phyloP scores from a whole-genome alignment of 35 echinoderm and acorn worm genomes.

The Holothuria glaberrima region DNA sequence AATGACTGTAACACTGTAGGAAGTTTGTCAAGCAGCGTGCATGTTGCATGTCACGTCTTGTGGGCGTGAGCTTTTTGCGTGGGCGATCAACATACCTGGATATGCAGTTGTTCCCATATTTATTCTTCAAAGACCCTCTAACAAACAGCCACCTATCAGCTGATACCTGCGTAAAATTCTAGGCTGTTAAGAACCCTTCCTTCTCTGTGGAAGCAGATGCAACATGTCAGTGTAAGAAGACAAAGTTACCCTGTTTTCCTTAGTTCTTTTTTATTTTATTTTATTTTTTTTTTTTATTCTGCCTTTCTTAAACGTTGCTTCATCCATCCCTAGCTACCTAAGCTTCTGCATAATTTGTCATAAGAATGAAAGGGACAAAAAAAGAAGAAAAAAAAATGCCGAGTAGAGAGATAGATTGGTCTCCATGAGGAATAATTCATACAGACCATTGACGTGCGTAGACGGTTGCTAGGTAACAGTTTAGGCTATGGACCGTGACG shows the following conservation, averaged over 20 bases:
- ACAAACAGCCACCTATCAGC: not conserved
- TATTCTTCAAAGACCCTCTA: not conserved
- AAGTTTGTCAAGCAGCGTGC: not conserved
- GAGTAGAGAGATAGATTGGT: constrained; percentile 56
- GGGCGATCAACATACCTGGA: constrained; percentile 33
- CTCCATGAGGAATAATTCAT: constrained; percentile 65
- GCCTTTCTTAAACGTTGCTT: constrained; percentile 29
- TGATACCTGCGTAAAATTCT: constrained; percentile 5
- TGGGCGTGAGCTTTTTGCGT: constrained; percentile 50
- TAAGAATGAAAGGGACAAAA: constrained; percentile 55
- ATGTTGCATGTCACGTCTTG: constrained; percentile 31
- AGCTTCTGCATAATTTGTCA: constrained; percentile 55
- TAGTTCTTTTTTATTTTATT: constrained; percentile 2
- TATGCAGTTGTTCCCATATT: constrained; percentile 12
- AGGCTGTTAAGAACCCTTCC: not conserved
- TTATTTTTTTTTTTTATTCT: not conserved
- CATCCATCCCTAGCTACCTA: constrained; percentile 38
- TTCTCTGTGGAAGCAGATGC: constrained; percentile 15
- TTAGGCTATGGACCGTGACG: constrained; percentile 54
- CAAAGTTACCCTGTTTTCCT: constrained; percentile 26
- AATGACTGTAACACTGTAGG: constrained; percentile 35
- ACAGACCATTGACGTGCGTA: constrained; percentile 61
- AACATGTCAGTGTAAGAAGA: constrained; percentile 38
- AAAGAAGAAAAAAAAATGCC: constrained; percentile 38
- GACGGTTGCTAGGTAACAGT: constrained; percentile 53